Conservation (phyloP, 2,113 vertebrate species). For the Potamarius usumacintae region DNA sequence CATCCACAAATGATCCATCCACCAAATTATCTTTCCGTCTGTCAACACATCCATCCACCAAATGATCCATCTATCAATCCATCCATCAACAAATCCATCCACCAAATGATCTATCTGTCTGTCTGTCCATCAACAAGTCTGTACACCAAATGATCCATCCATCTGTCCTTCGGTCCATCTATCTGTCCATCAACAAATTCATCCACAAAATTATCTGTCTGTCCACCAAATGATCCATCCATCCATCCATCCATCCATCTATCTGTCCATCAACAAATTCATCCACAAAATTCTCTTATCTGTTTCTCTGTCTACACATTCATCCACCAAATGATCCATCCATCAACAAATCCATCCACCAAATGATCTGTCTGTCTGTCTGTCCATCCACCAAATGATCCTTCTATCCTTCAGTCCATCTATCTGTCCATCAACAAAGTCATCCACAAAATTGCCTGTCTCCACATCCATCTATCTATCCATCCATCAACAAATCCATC, state of each 20-base stretch:
- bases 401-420: neutral
- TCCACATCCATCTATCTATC: neutral
- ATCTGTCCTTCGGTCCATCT: neutral
- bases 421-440: too few relatives aligned
- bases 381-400: neutral
- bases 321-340: neutral
- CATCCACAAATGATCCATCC: neutral
- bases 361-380: neutral
- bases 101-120: neutral
- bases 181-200: neutral
- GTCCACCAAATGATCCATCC: neutral
- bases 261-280: neutral
- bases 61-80: neutral
- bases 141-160: neutral
- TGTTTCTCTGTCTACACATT: too few relatives aligned
- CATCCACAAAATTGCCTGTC: too few relatives aligned
- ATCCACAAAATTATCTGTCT: neutral
- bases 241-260: neutral
- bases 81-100: neutral
- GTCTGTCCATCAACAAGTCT: neutral
- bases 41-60: neutral
- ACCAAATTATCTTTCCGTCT: neutral
- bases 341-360: neutral
- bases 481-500: neutral
- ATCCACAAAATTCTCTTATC: neutral